Evolutionary conservation across 2,797 vertebrate species (phyloP), one percentile per base, ranked within the genome.

Genomic region (Smutsia gigantea): DNA sequence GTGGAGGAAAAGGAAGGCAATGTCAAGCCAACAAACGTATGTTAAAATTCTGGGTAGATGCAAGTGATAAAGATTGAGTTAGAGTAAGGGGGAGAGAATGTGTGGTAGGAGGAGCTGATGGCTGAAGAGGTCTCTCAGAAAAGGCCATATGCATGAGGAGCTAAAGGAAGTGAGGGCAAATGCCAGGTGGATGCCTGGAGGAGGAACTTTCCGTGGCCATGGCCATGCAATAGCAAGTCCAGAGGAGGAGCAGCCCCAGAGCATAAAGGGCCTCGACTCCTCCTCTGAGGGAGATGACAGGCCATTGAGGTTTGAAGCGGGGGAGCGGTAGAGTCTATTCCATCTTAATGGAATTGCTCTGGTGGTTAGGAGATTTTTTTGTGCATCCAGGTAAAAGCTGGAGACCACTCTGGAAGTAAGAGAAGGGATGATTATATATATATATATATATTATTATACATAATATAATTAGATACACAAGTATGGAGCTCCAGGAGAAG

Each of bases 181-280:
- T 68, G 31, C 18, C 7, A 0, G 2, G 1, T 42, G 59, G 18
- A 25, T 4, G 4, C 0, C 18, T 13, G 19, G 19, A 63, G 11
- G n/a, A 51, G 63, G 53, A 63, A 72, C 39, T 59, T 59, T 23
- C 53, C 23, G 18, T 12, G 5, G 10, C 69, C 11, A 4, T 59
- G 6, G 31, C 69, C 8, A 2, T 34, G 23, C 46, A 63, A 42
- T 18, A 0, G 34, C 14, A 15, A 39, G 2, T 29, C 19, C 42
- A 46, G 23, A n/a, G 17, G 13, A 55, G 63, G 17, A 85, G 49
- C 7, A 77, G 21, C 4, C 5, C 21, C 42, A 46, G 39, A 29
- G 51, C 37, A 34, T 46, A 55, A 5, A 64, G 1, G 15, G 29
- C 15, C 51, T 25, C 4, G 0, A 0, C 6, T 25, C 23, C 18